Percentiles rank a stretch among this genome's conserved stretches.
These are phyloP conservation scores for Perdita meconis DNA, from an alignment of 2,888 invertebrate genomes.

Conservation along the genomic window DNA sequence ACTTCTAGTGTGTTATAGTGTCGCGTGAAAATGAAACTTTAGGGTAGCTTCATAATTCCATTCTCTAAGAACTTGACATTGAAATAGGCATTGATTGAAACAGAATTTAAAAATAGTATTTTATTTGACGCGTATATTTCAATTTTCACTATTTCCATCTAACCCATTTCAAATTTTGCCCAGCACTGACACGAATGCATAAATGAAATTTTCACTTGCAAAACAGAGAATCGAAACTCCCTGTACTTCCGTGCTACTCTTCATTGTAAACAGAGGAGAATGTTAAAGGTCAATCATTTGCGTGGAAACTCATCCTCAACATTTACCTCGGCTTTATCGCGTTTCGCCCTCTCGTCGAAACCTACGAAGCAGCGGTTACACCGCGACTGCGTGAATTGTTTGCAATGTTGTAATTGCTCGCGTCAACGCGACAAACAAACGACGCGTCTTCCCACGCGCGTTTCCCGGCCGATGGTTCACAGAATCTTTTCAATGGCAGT, in stretches of 20 bases:
- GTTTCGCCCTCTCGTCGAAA: background rate
- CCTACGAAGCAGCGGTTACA: background rate
- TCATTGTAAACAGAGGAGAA: constrained; percentile 7
- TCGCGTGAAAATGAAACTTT: no score
- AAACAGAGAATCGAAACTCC: constrained; percentile 4
- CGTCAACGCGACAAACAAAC: constrained; percentile 35
- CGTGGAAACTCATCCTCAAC: constrained; percentile 9
- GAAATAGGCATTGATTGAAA: no score
- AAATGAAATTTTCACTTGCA: background rate
- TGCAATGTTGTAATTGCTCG: constrained; percentile 24
- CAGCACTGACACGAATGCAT: background rate
- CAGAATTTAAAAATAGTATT: no score
- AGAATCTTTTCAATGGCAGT: constrained; percentile 10
- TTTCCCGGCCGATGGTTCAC: constrained; percentile 5
- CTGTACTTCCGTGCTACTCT: no score
- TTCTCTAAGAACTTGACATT: no score
- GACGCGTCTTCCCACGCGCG: constrained; percentile 35
- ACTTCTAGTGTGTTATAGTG: no score
- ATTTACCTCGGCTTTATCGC: background rate
- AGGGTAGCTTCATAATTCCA: no score
- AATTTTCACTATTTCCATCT: no score
- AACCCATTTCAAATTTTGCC: no score
- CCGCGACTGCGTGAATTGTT: constrained; percentile 25
- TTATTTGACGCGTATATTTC: no score
- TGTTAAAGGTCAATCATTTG: constrained; percentile 30